phyloP scores from a whole-genome alignment of 1,140 invertebrate species.

The Paramacrobiotus metropolitanus region DNA sequence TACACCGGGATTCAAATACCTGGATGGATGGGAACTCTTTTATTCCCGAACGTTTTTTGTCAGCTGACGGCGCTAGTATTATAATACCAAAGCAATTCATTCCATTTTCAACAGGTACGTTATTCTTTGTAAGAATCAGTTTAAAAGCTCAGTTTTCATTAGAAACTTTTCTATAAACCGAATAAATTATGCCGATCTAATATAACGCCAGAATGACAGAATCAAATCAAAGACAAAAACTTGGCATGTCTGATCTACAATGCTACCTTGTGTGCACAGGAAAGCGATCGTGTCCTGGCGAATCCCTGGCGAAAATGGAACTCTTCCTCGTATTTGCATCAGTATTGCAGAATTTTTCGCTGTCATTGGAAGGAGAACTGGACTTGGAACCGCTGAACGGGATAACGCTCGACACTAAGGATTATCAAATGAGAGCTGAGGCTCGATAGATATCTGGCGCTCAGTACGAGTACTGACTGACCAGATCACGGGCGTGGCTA shows the following conservation, averaged over 20 bases:
- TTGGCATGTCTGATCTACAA: too few species aligned
- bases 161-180: too few species aligned
- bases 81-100: constrained; percentile 8
- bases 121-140: not conserved
- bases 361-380: not conserved
- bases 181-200: too few species aligned
- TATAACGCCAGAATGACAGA: too few species aligned
- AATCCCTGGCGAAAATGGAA: constrained; percentile 52
- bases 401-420: not conserved
- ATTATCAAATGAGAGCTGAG: not conserved
- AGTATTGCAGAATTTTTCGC: constrained; percentile 34
- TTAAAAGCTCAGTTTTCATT: not conserved
- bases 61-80: constrained; percentile 13
- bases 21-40: constrained; percentile 20
- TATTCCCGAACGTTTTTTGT: constrained; percentile 19
- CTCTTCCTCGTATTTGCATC: constrained; percentile 36
- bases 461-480: too few species aligned
- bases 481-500: too few species aligned
- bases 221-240: too few species aligned
- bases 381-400: not conserved
- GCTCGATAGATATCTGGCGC: too few species aligned
- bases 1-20: constrained; percentile 15
- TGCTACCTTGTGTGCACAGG: constrained; percentile 29
- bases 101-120: constrained; percentile 11
- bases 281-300: constrained; percentile 58